These are phyloP conservation scores for Leiothrix lutea DNA, from an alignment of 2,113 vertebrate species.

Conservation along the genomic window DNA sequence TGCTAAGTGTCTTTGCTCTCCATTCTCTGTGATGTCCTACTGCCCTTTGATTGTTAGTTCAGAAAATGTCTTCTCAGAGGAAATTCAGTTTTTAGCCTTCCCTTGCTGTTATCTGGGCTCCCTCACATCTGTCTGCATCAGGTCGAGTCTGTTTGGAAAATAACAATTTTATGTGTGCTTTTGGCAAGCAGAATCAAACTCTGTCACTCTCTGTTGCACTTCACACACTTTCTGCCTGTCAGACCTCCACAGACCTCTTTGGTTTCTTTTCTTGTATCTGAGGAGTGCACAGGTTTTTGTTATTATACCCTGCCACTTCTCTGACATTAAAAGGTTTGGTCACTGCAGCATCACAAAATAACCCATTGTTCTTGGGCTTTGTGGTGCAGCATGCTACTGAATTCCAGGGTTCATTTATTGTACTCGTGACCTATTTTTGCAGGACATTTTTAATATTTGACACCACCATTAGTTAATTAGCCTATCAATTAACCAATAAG, in stretches of 20 bases:
- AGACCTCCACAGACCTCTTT: conserved; percentile 35
- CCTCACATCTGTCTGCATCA: conserved; percentile 38
- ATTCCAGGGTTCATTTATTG: neutral
- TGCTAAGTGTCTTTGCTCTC: conserved; percentile 32
- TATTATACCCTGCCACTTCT: conserved; percentile 9
- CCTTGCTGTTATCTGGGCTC: conserved; percentile 40
- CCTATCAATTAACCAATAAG: neutral
- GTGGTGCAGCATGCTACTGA: neutral
- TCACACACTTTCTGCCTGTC: conserved; percentile 58
- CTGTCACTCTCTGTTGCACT: conserved; percentile 53
- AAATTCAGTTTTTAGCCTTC: conserved; percentile 23
- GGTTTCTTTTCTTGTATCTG: conserved; percentile 66
- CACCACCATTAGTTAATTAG: neutral
- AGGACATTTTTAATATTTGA: neutral
- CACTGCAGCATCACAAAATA: neutral
- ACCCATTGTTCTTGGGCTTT: neutral
- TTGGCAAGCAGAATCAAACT: conserved; percentile 59
- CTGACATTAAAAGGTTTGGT: conserved; percentile 44
- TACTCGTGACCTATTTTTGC: neutral
- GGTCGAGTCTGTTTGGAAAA: conserved; percentile 51
- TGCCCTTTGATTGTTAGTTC: conserved; percentile 20
- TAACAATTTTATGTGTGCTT: conserved; percentile 43
- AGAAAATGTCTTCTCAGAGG: conserved; percentile 38
- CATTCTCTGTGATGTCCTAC: conserved; percentile 12
- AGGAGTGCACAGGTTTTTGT: conserved; percentile 27